Evolutionary conservation across 1,140 invertebrate genomes (phyloP).

Genomic region (Platorchestia sp.): DNA sequence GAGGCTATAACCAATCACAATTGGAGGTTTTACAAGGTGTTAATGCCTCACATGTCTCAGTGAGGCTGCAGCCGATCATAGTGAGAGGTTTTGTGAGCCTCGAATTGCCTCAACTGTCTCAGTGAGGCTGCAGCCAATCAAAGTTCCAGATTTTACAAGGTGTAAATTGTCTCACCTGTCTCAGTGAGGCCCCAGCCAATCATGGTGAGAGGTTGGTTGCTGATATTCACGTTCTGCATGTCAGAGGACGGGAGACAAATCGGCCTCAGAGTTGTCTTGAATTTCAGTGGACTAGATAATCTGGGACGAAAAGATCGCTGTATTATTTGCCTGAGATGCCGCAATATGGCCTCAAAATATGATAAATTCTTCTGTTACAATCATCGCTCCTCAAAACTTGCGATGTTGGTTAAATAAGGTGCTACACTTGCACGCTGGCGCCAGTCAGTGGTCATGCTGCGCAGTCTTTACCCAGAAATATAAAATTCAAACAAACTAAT

Average conservation of each 20-base stretch:
- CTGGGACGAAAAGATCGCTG: not conserved
- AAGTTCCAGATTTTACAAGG: no score
- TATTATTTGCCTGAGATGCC: not conserved
- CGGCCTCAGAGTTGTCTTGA: not conserved
- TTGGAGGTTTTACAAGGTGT: not conserved
- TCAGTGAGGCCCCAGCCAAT: slow-evolving; percentile 41
- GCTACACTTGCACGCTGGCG: no score
- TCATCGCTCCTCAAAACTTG: not conserved
- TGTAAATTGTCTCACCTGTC: not conserved
- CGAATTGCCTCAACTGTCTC: not conserved
- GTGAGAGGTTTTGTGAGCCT: not conserved
- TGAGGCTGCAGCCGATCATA: not conserved
- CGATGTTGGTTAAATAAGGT: not conserved
- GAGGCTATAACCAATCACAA: not conserved
- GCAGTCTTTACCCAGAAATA: no score
- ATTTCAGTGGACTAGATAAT: not conserved
- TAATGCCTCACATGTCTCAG: not conserved
- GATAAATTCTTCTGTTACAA: not conserved
- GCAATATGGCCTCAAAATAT: not conserved
- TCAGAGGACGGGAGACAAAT: not conserved
- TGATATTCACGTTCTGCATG: not conserved
- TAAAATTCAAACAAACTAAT: no score
- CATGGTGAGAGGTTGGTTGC: not conserved
- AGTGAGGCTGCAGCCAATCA: not conserved
- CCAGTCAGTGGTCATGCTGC: no score